Evolutionary conservation across 2,797 vertebrate species (phyloP), one percentile per base, ranked within the genome.

Genomic region (Vultur gryphus): DNA sequence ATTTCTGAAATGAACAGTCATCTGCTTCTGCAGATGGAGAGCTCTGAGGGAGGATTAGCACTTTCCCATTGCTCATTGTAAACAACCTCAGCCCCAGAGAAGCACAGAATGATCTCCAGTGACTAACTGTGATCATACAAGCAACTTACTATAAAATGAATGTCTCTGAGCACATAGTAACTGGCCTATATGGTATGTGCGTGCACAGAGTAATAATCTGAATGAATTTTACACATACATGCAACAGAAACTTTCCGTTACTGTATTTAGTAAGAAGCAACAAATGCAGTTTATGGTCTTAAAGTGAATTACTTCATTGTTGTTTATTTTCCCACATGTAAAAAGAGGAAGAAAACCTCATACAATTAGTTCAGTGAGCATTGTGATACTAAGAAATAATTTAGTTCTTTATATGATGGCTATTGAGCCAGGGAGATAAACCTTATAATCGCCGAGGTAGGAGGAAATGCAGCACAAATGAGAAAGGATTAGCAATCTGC

Each of bases 1-100:
- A 97, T 96, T 94, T 96, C 89, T 72, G 72, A 97, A 97, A 96
- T 97, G 84, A 93, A 64, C 52, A 92, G 76, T 96, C 93, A 96
- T 90, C 93, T 93, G 90, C 33, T 82, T 93, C 67, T 75, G 71
- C 86, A 95, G 95, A 84, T 95, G 80, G 72, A 79, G 76, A 94
- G 51, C 86, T 93, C 82, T 95, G 76, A 94, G 91, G 94, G 77
- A 97, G 81, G 89, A 95, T 96, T 95, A 98, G 89, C 7, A 5
- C 73, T 49, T 90, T 95, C n/a, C 58, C 57, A 61, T 12, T 87
- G 69, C 65, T 95, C 92, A 62, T 4, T 46, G 89, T 93, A 97
- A 97, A 97, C 89, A 96, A 81, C 12, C 23, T 55, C 49, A 75
- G 86, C 37, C 76, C 61, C 35, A 88, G 59, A 88, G 80, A 96